A percentile compares a stretch with the other conserved stretches of the same genome.
phyloP scores from a whole-genome alignment of 2,888 invertebrate genomes.

The Anagyrus pseudococci region DNA sequence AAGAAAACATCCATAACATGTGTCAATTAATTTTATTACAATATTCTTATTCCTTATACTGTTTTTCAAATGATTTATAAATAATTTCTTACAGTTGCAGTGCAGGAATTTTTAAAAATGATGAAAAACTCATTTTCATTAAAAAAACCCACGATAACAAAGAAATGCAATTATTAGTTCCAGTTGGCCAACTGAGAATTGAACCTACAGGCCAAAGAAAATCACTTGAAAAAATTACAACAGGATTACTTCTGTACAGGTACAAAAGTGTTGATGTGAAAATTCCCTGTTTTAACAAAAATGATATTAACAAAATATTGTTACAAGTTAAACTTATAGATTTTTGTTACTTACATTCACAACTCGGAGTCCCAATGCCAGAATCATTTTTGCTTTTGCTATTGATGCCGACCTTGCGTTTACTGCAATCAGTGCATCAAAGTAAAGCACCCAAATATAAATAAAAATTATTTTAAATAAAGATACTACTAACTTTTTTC shows the following conservation, averaged over 20 bases:
- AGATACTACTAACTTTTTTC: conserved; percentile 48
- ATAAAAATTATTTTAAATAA: conserved; percentile 7
- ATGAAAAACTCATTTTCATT: conserved; percentile 43
- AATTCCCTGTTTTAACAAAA: conserved; percentile 44
- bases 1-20: no score
- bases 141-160: conserved; percentile 51
- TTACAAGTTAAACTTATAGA: not conserved
- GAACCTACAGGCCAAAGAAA: conserved; percentile 51
- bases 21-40: conserved; percentile 5
- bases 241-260: conserved; percentile 49
- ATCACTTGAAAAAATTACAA: conserved; percentile 50
- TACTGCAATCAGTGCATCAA: conserved; percentile 40
- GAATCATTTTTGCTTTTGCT: conserved; percentile 41
- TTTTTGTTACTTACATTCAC: conserved; percentile 49
- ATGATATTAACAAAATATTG: not conserved
- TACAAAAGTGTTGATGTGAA: conserved; percentile 45
- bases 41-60: conserved; percentile 9
- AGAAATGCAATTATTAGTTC: conserved; percentile 51
- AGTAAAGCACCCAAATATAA: conserved; percentile 11
- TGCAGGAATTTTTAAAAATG: conserved; percentile 7
- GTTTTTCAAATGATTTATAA: no score
- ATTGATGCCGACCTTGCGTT: conserved; percentile 40
- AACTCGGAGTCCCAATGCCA: conserved; percentile 45
- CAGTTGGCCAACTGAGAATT: conserved; percentile 54
- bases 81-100: no score